phyloP scores from a whole-genome alignment of 2,113 vertebrate genomes.

The Melanostigma gelatinosum region DNA sequence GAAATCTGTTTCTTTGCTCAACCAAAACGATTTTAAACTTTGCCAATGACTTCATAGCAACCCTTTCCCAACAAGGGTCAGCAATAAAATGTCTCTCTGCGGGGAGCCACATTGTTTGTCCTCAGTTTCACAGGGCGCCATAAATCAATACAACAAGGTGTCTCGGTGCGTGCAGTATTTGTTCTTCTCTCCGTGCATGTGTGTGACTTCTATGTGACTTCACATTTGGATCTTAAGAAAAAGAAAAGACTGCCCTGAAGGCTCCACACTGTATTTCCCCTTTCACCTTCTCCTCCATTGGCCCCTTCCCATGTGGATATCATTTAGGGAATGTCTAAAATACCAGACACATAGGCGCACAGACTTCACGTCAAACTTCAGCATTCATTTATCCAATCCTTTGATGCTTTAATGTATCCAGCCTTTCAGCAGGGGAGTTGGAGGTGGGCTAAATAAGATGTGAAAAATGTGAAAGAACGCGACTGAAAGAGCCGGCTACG shows the following conservation, averaged over 20 bases:
- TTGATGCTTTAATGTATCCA: constrained; percentile 21
- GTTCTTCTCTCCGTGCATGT: neutral
- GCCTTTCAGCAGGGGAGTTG: constrained; percentile 2
- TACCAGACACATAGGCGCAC: neutral
- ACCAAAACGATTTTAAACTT: constrained; percentile 33
- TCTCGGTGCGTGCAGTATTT: neutral
- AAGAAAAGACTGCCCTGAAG: neutral
- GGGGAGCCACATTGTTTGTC: constrained; percentile 43
- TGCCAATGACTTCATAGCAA: constrained; percentile 49
- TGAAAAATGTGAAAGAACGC: constrained; percentile 34
- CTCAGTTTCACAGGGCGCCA: constrained; percentile 13
- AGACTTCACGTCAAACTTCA: constrained; percentile 1
- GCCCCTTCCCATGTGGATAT: constrained; percentile 23
- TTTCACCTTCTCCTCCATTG: constrained; percentile 47
- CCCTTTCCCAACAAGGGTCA: constrained; percentile 59
- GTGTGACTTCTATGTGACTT: constrained; percentile 1
- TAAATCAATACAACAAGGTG: constrained; percentile 27
- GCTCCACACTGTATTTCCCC: constrained; percentile 14
- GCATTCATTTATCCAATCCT: neutral
- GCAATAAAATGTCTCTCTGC: constrained; percentile 45
- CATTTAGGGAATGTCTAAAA: constrained; percentile 10
- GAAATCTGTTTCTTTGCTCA: neutral
- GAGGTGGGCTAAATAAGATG: constrained; percentile 30
- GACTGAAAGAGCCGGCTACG: constrained; percentile 9
- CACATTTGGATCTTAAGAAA: constrained; percentile 25